Evolutionary conservation across 2,113 vertebrate genomes (phyloP), one percentile per base, ranked within the genome.

Genomic region (Heptranchias perlo): DNA sequence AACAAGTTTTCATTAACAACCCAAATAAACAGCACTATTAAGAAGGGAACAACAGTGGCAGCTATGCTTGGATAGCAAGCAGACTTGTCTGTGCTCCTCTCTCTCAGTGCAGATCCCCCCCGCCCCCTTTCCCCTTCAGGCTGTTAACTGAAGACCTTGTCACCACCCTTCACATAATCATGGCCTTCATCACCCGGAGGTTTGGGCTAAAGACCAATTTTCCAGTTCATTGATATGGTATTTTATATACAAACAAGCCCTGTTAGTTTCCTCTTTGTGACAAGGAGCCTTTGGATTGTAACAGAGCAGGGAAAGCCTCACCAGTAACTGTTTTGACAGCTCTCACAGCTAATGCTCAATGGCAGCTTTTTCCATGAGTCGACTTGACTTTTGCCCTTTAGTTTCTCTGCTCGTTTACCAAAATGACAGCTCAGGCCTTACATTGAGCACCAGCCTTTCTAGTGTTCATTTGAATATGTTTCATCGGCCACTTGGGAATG

Each of bases 221-320:
- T 91, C 49, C 25, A 58, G 52, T 91, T 91, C 49, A 91, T 54
- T 91, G 52, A 28, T 58, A 91, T 91, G 87, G 87, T 91, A 91
- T 91, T 91, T 52, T 16, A 58, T 58, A 58, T 35, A 31, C 87
- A 91, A 91, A 91, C 87, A 91, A 58, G n/a, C 87, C 52, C 87
- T 58, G 35, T 91, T 54, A 91, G 49, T 91, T 58, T 91, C 87
- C 87, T 91, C 52, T 54, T 91, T 31, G 52, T 91, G 87, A 91
- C 87, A 91, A 91, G 25, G 52, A 54, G 52, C 28, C 31, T 87
- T 87, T 87, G 49, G 84, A 87, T 87, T 91, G 52, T 91, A 91
- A 91, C 49, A 91, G 49, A 16, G 87, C 87, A 54, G 49, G n/a
- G 87, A 58, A 54, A 91, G 87, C 87, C 52, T 91, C 52, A 31